These are phyloP conservation scores for Montifringilla adamsi DNA, from an alignment of 2,113 vertebrate genomes.

Conservation along the genomic window DNA sequence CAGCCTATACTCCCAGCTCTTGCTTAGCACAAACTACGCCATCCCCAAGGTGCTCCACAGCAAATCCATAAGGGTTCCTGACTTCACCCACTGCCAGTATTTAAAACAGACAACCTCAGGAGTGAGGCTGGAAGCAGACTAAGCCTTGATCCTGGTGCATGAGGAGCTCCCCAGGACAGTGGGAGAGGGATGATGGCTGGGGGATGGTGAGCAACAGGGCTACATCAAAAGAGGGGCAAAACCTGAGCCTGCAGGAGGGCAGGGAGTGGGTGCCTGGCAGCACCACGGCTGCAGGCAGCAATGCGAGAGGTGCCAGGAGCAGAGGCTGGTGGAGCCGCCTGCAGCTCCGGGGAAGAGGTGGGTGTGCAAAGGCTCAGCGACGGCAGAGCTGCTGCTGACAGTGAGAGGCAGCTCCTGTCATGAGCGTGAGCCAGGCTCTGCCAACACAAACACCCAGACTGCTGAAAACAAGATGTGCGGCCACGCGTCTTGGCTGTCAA, in stretches of 20 bases:
- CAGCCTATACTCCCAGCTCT: background rate
- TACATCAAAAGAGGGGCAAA: background rate
- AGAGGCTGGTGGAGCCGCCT: background rate
- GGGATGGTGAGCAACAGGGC: background rate
- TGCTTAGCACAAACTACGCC: background rate
- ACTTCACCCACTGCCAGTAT: accelerated
- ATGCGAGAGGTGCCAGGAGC: background rate
- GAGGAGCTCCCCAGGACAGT: background rate
- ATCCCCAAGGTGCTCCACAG: background rate
- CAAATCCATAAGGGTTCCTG: background rate
- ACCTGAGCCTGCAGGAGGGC: background rate
- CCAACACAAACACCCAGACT: slow-evolving; percentile 33
- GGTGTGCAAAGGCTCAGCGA: background rate
- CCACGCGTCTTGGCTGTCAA: background rate
- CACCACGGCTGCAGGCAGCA: accelerated
- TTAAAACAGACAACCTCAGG: background rate
- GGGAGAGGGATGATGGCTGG: accelerated
- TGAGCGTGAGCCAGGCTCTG: slow-evolving; percentile 34
- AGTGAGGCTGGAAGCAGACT: background rate
- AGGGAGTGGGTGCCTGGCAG: background rate
- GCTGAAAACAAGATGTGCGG: slow-evolving; percentile 21
- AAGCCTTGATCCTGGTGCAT: background rate
- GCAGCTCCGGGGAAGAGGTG: background rate
- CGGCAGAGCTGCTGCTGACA: background rate
- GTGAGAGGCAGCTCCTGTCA: slow-evolving; percentile 34